A percentile compares a stretch with the other conserved stretches of the same genome.
Conservation (phyloP, 2,113 vertebrate species). For the Platichthys flesus region DNA sequence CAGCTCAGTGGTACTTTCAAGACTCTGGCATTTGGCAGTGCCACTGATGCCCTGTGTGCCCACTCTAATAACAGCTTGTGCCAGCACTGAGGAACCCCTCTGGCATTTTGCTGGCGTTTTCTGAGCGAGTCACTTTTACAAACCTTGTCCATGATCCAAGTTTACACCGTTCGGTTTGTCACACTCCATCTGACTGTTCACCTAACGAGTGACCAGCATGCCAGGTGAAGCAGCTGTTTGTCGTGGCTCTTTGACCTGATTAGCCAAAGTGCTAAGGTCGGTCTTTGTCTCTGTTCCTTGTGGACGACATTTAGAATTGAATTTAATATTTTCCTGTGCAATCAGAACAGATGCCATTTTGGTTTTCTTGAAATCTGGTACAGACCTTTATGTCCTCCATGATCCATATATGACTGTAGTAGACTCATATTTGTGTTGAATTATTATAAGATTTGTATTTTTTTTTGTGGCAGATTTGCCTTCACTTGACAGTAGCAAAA, state of each 20-base stretch:
- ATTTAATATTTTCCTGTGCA: too few relatives aligned
- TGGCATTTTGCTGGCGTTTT: conserved; percentile 64
- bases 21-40: conserved; percentile 66
- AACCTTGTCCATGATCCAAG: conserved; percentile 38
- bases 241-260: conserved; percentile 8
- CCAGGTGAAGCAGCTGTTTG: conserved; percentile 50
- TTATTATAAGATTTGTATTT: neutral
- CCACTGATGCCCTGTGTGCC: conserved; percentile 44
- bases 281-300: conserved; percentile 4
- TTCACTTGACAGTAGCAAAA: neutral
- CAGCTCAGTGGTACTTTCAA: conserved; percentile 54
- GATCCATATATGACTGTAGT: neutral
- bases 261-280: neutral
- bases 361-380: neutral
- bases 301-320: neutral
- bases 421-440: neutral
- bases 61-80: conserved; percentile 55
- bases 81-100: conserved; percentile 58
- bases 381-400: neutral
- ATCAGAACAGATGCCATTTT: neutral
- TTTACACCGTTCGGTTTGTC: conserved; percentile 41
- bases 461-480: neutral
- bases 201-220: conserved; percentile 4
- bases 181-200: conserved; percentile 22
- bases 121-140: conserved; percentile 31